These are phyloP conservation scores for Taenioides sp. DNA, from an alignment of 2,797 vertebrate genomes.

Conservation along the genomic window DNA sequence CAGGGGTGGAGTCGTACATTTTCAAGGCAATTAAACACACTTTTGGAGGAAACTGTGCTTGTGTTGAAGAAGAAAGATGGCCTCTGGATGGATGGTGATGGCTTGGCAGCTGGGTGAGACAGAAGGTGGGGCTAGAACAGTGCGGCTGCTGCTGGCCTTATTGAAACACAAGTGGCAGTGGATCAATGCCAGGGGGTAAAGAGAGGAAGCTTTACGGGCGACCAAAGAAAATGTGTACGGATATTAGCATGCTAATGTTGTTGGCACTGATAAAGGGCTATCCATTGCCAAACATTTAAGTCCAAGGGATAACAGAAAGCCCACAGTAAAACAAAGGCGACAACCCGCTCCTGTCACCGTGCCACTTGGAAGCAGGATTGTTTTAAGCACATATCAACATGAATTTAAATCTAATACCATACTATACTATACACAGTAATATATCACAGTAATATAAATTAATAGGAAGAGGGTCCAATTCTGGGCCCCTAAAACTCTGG, in stretches of 20 bases:
- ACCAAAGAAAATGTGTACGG: slow-evolving; percentile 14
- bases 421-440: too few species aligned
- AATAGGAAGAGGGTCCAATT: too few species aligned
- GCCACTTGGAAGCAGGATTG: slow-evolving; percentile 9
- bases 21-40: slow-evolving; percentile 72
- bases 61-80: slow-evolving; percentile 33
- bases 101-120: slow-evolving; percentile 41
- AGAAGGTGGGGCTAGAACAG: slow-evolving; percentile 33
- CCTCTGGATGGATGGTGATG: slow-evolving; percentile 23
- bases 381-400: slow-evolving; percentile 6
- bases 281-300: slow-evolving; percentile 25
- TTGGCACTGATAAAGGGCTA: slow-evolving; percentile 19
- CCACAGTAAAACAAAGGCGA: slow-evolving; percentile 11
- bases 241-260: slow-evolving; percentile 22
- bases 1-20: slow-evolving; percentile 73
- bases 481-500: too few species aligned
- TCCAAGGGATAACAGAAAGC: slow-evolving; percentile 9
- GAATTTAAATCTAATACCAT: slow-evolving; percentile 9
- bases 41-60: slow-evolving; percentile 49
- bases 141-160: slow-evolving; percentile 32
- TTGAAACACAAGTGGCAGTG: slow-evolving; percentile 33
- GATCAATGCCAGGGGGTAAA: slow-evolving; percentile 35
- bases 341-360: background rate
- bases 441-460: too few species aligned
- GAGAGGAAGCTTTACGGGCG: slow-evolving; percentile 30